Evolutionary conservation across 2,113 vertebrate species (phyloP), one percentile per base, ranked within the genome.

Genomic region (Platichthys flesus): DNA sequence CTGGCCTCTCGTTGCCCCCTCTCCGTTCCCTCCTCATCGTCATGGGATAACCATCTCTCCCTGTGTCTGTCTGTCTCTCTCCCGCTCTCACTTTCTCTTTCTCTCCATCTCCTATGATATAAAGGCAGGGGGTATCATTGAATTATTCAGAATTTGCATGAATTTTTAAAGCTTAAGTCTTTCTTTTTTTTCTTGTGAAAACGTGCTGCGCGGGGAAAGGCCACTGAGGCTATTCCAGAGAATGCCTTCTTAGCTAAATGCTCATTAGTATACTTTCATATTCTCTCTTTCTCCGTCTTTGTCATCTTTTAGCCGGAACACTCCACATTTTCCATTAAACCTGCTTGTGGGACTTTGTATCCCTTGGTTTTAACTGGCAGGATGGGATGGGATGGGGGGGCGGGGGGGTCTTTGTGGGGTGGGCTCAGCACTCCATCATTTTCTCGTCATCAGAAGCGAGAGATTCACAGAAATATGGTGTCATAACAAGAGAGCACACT

Each of bases 101-200:
- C 79, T 80, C 72, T 69, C 67, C 45, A 9, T 84, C 85, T 84
- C 78, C 69, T 81, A 54, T 89, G 86, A 90, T 89, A 81, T 87
- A 78, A 74, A 85, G 70, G 69, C 79, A 86, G 81, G 81, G 84
- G 88, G 77, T 81, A 72, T 85, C 64, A 74, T 85, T 93, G 81
- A 93, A 93, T 93, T 88, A 93, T 93, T 93, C 87, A 93, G 83
- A 91, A 84, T 90, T 85, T 75, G 54, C 83, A 90, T 93, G 76
- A 91, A 93, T 92, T 83, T 91, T 93, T 92, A 90, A 92, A 88
- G 71, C 78, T 76, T 3, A 73, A 85, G 69, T 83, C 84, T 84
- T 76, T 79, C 35, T 82, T 47, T 82, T 82, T 74, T 75, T 70
- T 68, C 23, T 59, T 54, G 61, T 82, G 79, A 74, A 90, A 89